A percentile compares a stretch with the other conserved stretches of the same genome.
phyloP scores from a whole-genome alignment of 2,888 invertebrate genomes.

The Anaspis maculata region DNA sequence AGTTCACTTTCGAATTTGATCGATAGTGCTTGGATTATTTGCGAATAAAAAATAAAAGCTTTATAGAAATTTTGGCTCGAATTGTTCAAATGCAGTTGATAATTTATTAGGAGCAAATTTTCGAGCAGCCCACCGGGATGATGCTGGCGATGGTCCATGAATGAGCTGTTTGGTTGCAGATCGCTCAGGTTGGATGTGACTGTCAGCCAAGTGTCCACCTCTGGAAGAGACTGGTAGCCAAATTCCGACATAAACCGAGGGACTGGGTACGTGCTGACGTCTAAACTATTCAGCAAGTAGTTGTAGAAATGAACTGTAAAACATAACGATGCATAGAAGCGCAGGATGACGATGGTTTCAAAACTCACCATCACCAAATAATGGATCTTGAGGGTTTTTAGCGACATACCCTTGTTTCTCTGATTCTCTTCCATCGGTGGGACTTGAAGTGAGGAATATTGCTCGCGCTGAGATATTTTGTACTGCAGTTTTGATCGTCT shows the following conservation, averaged over 20 bases:
- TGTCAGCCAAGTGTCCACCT: conserved; percentile 55
- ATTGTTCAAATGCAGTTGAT: conserved; percentile 53
- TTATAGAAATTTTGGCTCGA: conserved; percentile 51
- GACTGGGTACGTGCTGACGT: conserved; percentile 63
- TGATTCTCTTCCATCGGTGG: conserved; percentile 74
- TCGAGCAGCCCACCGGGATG: conserved; percentile 63
- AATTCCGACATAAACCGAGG: conserved; percentile 93
- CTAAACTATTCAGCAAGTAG: conserved; percentile 74
- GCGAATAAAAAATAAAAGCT: conserved; percentile 73
- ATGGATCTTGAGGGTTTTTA: conserved; percentile 63
- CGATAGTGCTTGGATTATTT: conserved; percentile 85
- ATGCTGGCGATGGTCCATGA: conserved; percentile 79
- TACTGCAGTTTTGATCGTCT: conserved; percentile 61
- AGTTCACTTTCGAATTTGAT: conserved; percentile 78
- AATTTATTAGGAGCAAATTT: conserved; percentile 53
- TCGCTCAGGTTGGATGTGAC: conserved; percentile 48
- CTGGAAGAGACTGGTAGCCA: conserved; percentile 87
- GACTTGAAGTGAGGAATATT: conserved; percentile 76
- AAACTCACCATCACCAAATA: conserved; percentile 75
- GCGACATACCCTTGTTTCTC: conserved; percentile 71
- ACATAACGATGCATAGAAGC: no score
- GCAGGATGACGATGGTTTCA: no score
- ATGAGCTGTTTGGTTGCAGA: conserved; percentile 48
- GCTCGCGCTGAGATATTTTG: conserved; percentile 54
- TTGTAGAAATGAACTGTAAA: conserved; percentile 80